A percentile compares a stretch with the other conserved stretches of the same genome.
phyloP scores from a whole-genome alignment of 2,113 vertebrate genomes.

The Struthio camelus region DNA sequence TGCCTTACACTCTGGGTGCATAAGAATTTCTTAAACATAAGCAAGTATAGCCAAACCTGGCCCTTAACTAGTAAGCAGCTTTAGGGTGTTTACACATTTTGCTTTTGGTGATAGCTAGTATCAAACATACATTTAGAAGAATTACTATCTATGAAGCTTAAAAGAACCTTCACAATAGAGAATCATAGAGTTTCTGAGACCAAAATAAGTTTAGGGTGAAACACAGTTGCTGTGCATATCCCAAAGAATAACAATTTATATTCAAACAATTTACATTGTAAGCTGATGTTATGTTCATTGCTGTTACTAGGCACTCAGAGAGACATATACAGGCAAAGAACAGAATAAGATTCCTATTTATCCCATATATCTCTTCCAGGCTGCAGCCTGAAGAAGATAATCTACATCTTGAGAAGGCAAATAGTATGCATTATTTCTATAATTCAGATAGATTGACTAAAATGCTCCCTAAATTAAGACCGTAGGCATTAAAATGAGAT shows the following conservation, averaged over 20 bases:
- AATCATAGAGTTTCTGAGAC: neutral
- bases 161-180: neutral
- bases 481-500: neutral
- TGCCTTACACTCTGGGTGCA: neutral
- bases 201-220: neutral
- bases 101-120: neutral
- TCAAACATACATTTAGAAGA: neutral
- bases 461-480: neutral
- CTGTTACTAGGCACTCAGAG: neutral
- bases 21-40: neutral
- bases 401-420: neutral
- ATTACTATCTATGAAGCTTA: neutral
- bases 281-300: neutral
- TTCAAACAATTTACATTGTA: neutral
- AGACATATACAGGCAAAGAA: neutral
- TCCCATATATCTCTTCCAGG: neutral
- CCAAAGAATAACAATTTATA: neutral
- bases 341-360: neutral
- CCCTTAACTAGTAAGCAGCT: fast-evolving
- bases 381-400: neutral
- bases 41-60: neutral
- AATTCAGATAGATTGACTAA: constrained; percentile 7
- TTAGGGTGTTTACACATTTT: neutral
- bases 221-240: neutral
- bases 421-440: neutral